These are phyloP conservation scores for Ophthalmolycus amberensis DNA, from an alignment of 2,113 vertebrate genomes.

Conservation along the genomic window DNA sequence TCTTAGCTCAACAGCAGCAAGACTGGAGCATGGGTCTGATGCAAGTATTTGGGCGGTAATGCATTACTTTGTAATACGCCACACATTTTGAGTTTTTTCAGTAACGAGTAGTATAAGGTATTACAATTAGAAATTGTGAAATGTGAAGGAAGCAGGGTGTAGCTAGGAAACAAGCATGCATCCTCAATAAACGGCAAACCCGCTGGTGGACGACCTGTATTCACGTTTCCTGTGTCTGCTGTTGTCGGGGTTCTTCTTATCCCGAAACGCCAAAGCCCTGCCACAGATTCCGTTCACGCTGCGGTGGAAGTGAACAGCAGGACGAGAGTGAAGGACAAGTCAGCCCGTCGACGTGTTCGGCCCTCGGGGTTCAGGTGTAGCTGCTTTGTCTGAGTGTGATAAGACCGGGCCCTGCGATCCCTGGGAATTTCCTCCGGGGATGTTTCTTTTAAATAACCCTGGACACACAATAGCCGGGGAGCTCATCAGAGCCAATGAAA, in stretches of 20 bases:
- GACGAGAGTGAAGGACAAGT: slow-evolving; percentile 71
- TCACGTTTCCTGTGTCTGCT: slow-evolving; percentile 19
- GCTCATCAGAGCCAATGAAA: slow-evolving; percentile 75
- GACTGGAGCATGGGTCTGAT: not conserved
- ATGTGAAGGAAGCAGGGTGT: not conserved
- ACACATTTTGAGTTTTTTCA: not conserved
- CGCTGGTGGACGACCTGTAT: not conserved
- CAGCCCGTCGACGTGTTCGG: slow-evolving; percentile 66
- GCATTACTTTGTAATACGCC: not conserved
- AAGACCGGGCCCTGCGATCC: slow-evolving; percentile 65
- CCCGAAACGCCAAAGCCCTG: slow-evolving; percentile 26
- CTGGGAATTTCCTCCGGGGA: slow-evolving; percentile 70
- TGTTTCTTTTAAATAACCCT: slow-evolving; percentile 73
- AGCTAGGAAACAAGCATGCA: not conserved
- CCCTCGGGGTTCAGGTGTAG: slow-evolving; percentile 70
- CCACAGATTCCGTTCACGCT: slow-evolving; percentile 23
- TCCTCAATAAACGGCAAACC: not conserved
- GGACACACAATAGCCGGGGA: slow-evolving; percentile 72
- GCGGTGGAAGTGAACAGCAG: slow-evolving; percentile 15
- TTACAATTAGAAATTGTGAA: not conserved
- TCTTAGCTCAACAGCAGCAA: not conserved
- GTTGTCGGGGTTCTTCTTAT: slow-evolving; percentile 23
- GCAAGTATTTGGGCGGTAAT: not conserved
- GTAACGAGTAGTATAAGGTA: not conserved
- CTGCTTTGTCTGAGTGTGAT: slow-evolving; percentile 74